phyloP scores from a whole-genome alignment of 2,888 invertebrate genomes.

The Proisotoma minuta region DNA sequence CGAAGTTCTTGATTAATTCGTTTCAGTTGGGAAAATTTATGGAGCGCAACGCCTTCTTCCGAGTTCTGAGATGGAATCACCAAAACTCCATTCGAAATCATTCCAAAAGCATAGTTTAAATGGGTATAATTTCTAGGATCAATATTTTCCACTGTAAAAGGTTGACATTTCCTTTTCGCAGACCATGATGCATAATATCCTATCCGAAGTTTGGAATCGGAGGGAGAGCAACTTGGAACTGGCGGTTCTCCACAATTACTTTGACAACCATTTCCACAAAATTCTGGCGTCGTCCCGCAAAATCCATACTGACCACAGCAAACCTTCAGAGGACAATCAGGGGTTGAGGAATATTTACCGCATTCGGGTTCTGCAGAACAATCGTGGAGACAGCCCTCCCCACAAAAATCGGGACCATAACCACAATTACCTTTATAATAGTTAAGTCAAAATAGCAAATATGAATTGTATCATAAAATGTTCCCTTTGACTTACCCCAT shows the following conservation, averaged over 20 bases:
- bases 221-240: conserved; percentile 6
- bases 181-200: conserved; percentile 29
- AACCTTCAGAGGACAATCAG: conserved; percentile 21
- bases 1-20: conserved; percentile 18
- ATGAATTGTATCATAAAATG: too few species aligned
- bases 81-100: conserved; percentile 18
- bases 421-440: conserved; percentile 27
- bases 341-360: conserved; percentile 14
- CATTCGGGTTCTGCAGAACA: conserved; percentile 28
- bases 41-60: conserved; percentile 11
- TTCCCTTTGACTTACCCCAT: too few species aligned
- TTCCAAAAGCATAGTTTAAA: conserved; percentile 27
- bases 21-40: conserved; percentile 19
- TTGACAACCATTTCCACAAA: conserved; percentile 24
- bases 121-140: conserved; percentile 21
- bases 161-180: conserved; percentile 15
- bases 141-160: conserved; percentile 22
- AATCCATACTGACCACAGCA: conserved; percentile 27
- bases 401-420: conserved; percentile 29
- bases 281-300: conserved; percentile 27
- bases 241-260: conserved; percentile 26
- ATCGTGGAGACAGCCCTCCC: conserved; percentile 20
- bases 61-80: background rate
- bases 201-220: conserved; percentile 8
- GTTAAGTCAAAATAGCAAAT: too few species aligned